Base-by-base conservation (phyloP, 1,140 invertebrate species). In the Macrobrachium rosenbergii region DNA sequence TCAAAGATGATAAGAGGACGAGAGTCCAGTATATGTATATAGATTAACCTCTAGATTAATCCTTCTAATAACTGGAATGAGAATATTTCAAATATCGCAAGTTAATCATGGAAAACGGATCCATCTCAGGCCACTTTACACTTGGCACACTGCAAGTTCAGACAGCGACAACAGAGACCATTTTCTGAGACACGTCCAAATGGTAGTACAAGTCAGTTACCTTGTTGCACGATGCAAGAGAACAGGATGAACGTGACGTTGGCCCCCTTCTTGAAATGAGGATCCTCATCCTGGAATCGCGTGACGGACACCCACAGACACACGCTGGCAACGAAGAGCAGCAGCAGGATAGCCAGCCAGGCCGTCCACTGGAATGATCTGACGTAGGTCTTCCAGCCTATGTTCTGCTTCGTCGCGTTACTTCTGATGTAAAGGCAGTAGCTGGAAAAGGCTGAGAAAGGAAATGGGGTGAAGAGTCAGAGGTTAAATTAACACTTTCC, bases 341-440 rank as follows among this genome's bases (percentile, higher is more conserved):
- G 67, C 12, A 72, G 5, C 21, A 72, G 21, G 67, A 72, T 72
- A 2, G 67, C 67, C 5, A 72, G 21, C 67, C 67, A 72, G 19
- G 67, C 37, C n/a, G 21, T 14, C 67, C 67, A 72, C 1, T 72
- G 67, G 67, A 72, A 72, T 8, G 67, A 72, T 7, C 21, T 21
- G 19, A 72, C 21, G 67, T 72, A 72, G 67, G 67, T 72, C 21
- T 72, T 72, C 67, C 67, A 72, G 67, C 67, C 67, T 5, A 72
- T 72, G 21, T 14, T 72, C 5, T 21, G 67, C 3, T 28, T 16
- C 12, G 67, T 28, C 3, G 67, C 21, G 67, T 72, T 72, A 0
- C 21, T 72, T 21, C 67, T 72, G 12, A 72, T 37, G 67, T 72
- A 72, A 5, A 72, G 21, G 14, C 21, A 6, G 12, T 78, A 23